Percentiles rank a stretch among this genome's conserved stretches.
Evolutionary conservation across 2,888 invertebrate genomes (phyloP).

Genomic region (Prenolepis imparis): DNA sequence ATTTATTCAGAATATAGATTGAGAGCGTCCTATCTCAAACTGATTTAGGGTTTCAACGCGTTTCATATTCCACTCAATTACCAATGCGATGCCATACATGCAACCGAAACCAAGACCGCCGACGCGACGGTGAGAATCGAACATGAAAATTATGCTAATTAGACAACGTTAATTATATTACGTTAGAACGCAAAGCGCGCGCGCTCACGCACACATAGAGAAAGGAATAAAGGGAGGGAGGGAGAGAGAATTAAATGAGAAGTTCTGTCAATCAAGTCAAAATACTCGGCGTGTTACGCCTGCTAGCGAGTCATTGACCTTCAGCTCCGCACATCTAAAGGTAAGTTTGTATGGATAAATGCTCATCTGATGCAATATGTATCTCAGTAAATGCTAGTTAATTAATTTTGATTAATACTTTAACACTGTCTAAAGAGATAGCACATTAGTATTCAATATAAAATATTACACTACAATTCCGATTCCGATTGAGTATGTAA

Average conservation of each 20-base stretch:
- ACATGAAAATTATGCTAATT: conserved; percentile 73
- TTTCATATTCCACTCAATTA: conserved; percentile 15
- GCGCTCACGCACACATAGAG: neutral
- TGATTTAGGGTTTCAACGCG: conserved; percentile 54
- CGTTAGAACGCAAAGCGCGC: neutral
- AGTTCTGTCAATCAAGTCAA: neutral
- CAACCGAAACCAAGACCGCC: conserved; percentile 46
- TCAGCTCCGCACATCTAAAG: neutral
- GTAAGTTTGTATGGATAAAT: conserved; percentile 2
- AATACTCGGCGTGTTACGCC: neutral
- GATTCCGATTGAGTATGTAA: neutral
- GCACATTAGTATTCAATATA: neutral
- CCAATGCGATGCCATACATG: conserved; percentile 6
- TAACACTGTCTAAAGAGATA: neutral
- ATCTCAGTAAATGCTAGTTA: conserved; percentile 20
- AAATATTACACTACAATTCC: neutral
- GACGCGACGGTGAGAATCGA: conserved; percentile 60
- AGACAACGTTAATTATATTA: conserved; percentile 68
- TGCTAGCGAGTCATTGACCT: conserved; percentile 18
- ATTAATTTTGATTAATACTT: conserved; percentile 14
- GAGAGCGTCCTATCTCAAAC: conserved; percentile 44
- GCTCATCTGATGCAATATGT: conserved; percentile 1
- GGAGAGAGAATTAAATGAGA: neutral
- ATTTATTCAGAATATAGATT: neutral
- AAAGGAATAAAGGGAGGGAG: neutral